phyloP scores from a whole-genome alignment of 2,888 invertebrate genomes.

The Dinocampus coccinellae region DNA sequence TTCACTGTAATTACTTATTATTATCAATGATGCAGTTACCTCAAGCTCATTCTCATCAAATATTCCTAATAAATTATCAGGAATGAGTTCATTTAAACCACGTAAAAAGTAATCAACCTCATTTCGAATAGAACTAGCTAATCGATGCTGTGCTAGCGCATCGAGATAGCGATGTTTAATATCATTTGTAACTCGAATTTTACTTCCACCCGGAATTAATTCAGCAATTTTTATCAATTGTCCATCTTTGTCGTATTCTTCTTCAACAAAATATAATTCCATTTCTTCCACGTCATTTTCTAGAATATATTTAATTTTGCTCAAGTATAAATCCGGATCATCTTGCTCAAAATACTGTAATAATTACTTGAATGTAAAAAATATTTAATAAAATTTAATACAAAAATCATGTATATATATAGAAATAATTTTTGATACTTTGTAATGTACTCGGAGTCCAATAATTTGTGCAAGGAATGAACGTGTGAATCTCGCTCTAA shows the following conservation, averaged over 20 bases:
- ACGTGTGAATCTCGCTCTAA: slow-evolving; percentile 90
- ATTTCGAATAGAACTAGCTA: slow-evolving; percentile 84
- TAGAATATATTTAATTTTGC: slow-evolving; percentile 93
- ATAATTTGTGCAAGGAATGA: slow-evolving; percentile 96
- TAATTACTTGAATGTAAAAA: not conserved
- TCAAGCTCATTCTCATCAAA: slow-evolving; percentile 97
- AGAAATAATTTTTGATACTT: slow-evolving; percentile 74
- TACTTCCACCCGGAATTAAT: slow-evolving; percentile 85
- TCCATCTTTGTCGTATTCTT: slow-evolving; percentile 85
- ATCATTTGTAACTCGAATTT: slow-evolving; percentile 80
- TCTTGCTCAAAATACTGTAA: slow-evolving; percentile 93
- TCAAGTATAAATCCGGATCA: slow-evolving; percentile 92
- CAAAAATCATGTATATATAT: not conserved
- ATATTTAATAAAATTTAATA: not conserved
- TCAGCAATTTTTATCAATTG: slow-evolving; percentile 82
- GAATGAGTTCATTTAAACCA: slow-evolving; percentile 91
- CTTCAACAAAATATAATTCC: slow-evolving; percentile 90
- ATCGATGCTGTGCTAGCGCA: slow-evolving; percentile 88
- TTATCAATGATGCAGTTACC: slow-evolving; percentile 70
- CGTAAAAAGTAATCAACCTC: slow-evolving; percentile 91
- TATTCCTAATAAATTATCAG: slow-evolving; percentile 92
- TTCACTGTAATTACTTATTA: not conserved
- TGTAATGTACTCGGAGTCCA: slow-evolving; percentile 92
- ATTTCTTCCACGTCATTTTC: slow-evolving; percentile 90
- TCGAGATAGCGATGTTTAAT: slow-evolving; percentile 89